Conservation (phyloP, 2,888 invertebrate genomes). For the Chrysolina oricalcia region DNA sequence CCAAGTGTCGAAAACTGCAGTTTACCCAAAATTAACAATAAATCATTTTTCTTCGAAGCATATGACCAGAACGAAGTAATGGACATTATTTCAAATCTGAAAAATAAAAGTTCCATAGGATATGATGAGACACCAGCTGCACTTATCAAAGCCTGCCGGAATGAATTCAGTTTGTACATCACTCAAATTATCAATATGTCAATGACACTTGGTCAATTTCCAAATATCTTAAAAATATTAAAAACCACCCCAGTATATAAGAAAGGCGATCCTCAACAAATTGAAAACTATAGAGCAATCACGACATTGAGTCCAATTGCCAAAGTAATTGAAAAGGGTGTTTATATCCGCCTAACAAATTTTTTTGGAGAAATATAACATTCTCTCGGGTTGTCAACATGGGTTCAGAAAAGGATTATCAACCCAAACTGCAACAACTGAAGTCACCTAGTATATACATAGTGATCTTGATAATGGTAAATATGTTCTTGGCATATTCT, state of each 20-base stretch:
- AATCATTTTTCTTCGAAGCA: slow-evolving; percentile 19
- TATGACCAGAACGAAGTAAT: slow-evolving; percentile 22
- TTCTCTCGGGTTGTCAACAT: no score
- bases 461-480: no score
- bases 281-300: slow-evolving; percentile 30
- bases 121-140: not conserved
- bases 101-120: slow-evolving; percentile 19
- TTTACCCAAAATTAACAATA: slow-evolving; percentile 15
- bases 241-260: slow-evolving; percentile 27
- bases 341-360: slow-evolving; percentile 11
- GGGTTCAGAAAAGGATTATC: no score
- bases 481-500: no score
- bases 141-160: not conserved
- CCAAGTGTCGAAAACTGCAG: slow-evolving; percentile 3
- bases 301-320: slow-evolving; percentile 30
- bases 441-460: no score
- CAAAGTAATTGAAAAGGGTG: slow-evolving; percentile 19
- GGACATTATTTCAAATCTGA: slow-evolving; percentile 21
- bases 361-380: slow-evolving; percentile 21
- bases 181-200: not conserved
- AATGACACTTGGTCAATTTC: slow-evolving; percentile 18
- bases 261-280: no score
- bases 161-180: not conserved
- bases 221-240: slow-evolving; percentile 20
- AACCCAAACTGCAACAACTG: no score